Evolutionary conservation across 1,140 invertebrate species (phyloP).

Genomic region (Lordiphosa stackelbergi): DNA sequence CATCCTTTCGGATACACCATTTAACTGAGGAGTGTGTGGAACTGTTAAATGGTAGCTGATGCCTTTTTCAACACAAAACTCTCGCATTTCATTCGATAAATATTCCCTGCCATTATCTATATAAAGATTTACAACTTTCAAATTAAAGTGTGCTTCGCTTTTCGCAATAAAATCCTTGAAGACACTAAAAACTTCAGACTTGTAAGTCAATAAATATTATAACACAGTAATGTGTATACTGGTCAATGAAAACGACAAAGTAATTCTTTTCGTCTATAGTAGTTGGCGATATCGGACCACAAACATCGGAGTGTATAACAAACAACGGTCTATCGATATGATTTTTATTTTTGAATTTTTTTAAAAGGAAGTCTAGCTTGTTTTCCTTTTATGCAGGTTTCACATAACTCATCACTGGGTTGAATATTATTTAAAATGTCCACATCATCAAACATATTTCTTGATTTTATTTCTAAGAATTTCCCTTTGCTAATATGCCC

Average conservation of each 20-base stretch:
- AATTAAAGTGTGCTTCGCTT: constrained; percentile 49
- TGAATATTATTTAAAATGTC: not conserved
- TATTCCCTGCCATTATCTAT: constrained; percentile 26
- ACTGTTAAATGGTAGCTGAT: not conserved
- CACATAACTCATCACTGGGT: constrained; percentile 34
- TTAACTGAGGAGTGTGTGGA: not conserved
- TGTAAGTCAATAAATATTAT: too few relatives aligned
- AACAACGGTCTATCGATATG: constrained; percentile 48
- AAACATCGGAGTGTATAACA: constrained; percentile 17
- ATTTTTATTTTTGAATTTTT: not conserved
- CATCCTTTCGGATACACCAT: constrained; percentile 8
- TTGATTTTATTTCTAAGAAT: not conserved
- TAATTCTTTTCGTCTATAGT: not conserved
- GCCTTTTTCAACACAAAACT: constrained; percentile 1
- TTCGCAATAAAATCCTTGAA: constrained; percentile 66
- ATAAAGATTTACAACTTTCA: constrained; percentile 71
- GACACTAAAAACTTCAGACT: not conserved
- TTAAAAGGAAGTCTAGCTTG: constrained; percentile 64
- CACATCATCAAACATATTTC: too few relatives aligned
- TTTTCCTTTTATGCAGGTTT: constrained; percentile 78
- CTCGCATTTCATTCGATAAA: constrained; percentile 2
- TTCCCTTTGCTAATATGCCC: not conserved
- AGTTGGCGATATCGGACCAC: not conserved
- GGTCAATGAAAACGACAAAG: too few relatives aligned
- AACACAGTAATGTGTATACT: too few relatives aligned